Evolutionary conservation across 2,888 invertebrate genomes (phyloP).

Genomic region (Torymus texanus): DNA sequence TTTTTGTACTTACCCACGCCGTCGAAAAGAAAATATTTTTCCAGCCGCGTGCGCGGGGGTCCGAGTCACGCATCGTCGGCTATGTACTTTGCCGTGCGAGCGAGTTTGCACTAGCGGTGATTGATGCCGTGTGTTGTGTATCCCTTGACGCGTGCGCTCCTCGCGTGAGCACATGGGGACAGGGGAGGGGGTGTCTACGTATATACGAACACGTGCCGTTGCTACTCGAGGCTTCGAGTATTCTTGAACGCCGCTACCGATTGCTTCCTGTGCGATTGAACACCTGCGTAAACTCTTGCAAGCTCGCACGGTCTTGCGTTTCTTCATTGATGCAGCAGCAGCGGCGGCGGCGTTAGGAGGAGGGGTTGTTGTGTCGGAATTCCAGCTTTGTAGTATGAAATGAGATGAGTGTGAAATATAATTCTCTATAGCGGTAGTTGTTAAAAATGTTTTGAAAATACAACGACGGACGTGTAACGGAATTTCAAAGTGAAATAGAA

Average conservation of each 20-base stretch:
- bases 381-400: no score
- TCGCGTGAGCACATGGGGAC: no score
- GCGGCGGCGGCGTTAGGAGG: no score
- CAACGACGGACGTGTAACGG: no score
- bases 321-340: neutral
- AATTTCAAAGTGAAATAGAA: no score
- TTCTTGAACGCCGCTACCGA: conserved; percentile 2
- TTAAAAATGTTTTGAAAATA: no score
- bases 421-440: no score
- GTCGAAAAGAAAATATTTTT: conserved; percentile 21
- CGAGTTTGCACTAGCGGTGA: conserved; percentile 35
- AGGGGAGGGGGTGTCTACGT: no score
- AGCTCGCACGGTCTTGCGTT: neutral
- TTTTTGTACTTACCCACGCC: neutral
- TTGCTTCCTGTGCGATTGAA: conserved; percentile 1
- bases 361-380: no score
- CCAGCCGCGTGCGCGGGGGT: neutral
- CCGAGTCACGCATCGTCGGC: conserved; percentile 37
- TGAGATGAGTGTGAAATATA: no score
- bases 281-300: conserved; percentile 20
- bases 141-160: neutral
- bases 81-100: conserved; percentile 29
- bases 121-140: conserved; percentile 17
- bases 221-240: neutral
- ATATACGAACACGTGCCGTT: no score